Evolutionary conservation across 2,113 vertebrate genomes (phyloP).

Genomic region (Thamnophis sirtalis): DNA sequence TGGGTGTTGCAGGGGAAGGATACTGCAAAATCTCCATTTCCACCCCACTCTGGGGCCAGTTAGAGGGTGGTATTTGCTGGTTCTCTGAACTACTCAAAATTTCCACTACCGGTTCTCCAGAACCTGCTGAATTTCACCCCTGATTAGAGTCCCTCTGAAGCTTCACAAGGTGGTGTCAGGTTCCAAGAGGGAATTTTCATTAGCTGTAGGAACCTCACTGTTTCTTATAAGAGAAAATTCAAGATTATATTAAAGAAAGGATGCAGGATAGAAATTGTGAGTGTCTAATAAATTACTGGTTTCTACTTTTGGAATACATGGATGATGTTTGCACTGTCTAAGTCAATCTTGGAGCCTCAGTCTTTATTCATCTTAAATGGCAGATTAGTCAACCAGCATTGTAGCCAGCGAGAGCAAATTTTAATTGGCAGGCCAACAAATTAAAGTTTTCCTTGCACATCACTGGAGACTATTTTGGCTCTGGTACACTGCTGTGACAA

Average conservation of each 20-base stretch:
- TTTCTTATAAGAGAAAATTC: background rate
- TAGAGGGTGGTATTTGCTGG: too few relatives aligned
- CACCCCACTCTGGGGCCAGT: too few relatives aligned
- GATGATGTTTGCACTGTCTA: background rate
- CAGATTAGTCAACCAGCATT: background rate
- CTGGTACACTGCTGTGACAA: background rate
- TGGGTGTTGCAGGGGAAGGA: too few relatives aligned
- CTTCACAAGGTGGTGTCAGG: background rate
- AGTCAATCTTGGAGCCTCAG: background rate
- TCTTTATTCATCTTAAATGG: conserved; percentile 2
- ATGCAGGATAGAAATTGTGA: background rate
- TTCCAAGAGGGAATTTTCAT: background rate
- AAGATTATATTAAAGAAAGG: background rate
- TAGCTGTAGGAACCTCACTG: background rate
- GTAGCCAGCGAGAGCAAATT: background rate
- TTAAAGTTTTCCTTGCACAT: conserved; percentile 1
- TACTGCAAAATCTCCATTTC: too few relatives aligned
- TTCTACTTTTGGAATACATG: background rate
- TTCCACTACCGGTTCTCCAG: too few relatives aligned
- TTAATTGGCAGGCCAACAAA: conserved; percentile 6
- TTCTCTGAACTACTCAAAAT: too few relatives aligned
- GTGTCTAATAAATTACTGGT: background rate
- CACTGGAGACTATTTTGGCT: background rate
- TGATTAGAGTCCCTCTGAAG: background rate
- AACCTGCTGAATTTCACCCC: too few relatives aligned